These are phyloP conservation scores for Callithrix jacchus DNA, from an alignment of 2,113 vertebrate species.

Conservation along the genomic window DNA sequence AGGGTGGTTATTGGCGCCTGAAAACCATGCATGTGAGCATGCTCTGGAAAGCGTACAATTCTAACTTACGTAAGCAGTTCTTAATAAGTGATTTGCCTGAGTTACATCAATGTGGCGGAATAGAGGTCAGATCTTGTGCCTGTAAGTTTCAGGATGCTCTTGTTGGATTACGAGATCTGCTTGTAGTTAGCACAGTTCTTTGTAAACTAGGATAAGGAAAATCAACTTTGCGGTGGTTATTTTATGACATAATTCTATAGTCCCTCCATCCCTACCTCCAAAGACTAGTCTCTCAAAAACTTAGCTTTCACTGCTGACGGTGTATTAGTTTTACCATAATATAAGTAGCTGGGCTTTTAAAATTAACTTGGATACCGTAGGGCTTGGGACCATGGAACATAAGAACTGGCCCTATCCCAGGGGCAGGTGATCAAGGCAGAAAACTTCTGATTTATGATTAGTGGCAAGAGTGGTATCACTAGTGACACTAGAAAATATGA, in stretches of 20 bases:
- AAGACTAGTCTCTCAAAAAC: conserved; percentile 19
- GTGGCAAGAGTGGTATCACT: neutral
- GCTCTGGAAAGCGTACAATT: neutral
- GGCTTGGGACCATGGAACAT: neutral
- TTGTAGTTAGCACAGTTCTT: conserved; percentile 25
- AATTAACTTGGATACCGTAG: conserved; percentile 15
- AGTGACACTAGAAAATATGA: conserved; percentile 36
- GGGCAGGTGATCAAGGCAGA: neutral
- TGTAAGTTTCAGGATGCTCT: conserved; percentile 45
- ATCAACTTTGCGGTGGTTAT: conserved; percentile 9
- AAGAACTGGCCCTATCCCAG: neutral
- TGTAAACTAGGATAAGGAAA: conserved; percentile 42
- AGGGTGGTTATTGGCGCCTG: neutral
- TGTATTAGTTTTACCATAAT: conserved; percentile 45
- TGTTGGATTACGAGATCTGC: neutral
- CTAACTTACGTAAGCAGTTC: neutral
- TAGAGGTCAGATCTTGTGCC: conserved; percentile 11
- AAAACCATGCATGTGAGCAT: neutral
- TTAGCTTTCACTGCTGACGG: conserved; percentile 41
- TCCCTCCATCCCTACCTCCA: neutral
- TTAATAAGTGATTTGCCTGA: neutral
- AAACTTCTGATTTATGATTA: conserved; percentile 11
- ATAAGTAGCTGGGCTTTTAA: neutral
- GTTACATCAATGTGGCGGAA: conserved; percentile 1
- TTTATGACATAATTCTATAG: conserved; percentile 55